These are phyloP conservation scores for Amphipoea oculea DNA, from an alignment of 2,888 invertebrate genomes.

Conservation along the genomic window DNA sequence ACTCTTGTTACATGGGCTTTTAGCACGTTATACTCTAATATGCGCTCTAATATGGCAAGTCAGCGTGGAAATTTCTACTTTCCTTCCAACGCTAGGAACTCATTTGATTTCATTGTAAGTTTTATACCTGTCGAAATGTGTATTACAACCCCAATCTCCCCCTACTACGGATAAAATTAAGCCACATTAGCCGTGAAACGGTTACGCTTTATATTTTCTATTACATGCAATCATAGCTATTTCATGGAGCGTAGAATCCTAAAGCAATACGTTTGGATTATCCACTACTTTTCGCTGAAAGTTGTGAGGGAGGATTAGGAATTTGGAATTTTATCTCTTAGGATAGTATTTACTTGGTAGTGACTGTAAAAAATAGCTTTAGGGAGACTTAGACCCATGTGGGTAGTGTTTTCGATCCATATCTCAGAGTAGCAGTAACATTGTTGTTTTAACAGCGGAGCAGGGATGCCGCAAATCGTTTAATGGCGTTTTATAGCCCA, in stretches of 20 bases:
- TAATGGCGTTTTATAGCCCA: conserved; percentile 85
- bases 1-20: conserved; percentile 71
- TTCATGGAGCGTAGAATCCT: conserved; percentile 59
- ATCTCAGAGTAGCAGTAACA: conserved; percentile 71
- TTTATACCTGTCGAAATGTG: conserved; percentile 62
- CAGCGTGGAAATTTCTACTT: conserved; percentile 60
- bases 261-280: conserved; percentile 65
- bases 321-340: conserved; percentile 63
- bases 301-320: conserved; percentile 56
- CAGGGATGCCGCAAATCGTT: conserved; percentile 80
- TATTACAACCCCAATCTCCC: conserved; percentile 47
- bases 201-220: conserved; percentile 58
- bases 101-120: conserved; percentile 64
- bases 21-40: conserved; percentile 63
- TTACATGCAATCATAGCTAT: conserved; percentile 49
- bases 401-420: conserved; percentile 45
- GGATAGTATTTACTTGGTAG: conserved; percentile 57
- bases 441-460: conserved; percentile 82
- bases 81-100: conserved; percentile 56
- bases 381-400: conserved; percentile 50
- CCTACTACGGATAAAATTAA: conserved; percentile 51
- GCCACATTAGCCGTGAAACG: conserved; percentile 42
- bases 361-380: conserved; percentile 64
- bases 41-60: conserved; percentile 65
- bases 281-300: conserved; percentile 59